Base-by-base conservation (phyloP, 2,888 invertebrate species). In the Caenorhabditis auriculariae region DNA sequence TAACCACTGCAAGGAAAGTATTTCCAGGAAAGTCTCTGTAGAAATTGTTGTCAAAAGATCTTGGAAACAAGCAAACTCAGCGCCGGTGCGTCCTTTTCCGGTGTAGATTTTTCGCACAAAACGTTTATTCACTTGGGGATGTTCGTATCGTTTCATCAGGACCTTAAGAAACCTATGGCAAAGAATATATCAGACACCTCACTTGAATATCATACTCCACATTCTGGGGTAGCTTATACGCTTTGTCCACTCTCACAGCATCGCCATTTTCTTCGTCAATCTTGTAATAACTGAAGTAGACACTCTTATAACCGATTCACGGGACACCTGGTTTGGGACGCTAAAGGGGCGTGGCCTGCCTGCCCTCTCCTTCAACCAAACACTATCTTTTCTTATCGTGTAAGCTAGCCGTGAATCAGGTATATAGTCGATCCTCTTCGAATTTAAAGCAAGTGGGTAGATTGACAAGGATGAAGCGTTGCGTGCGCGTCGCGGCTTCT, bases 31-130 rank as follows among this genome's bases (percentile, higher is more conserved):
- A 56, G 17, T 51, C 54, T 28, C 4, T 6, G 4, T 27, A 19
- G 3, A 28, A 29, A 44, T 27, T 44, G 7, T 29, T 4, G 12
- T 3, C 28, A 26, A 35, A 21, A 3, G 6, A 44, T n/a, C 26
- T 37, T 17, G 21, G 23, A 28, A 5, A 21, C 21, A 39, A 15
- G 3, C 6, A 53, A 19, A 61, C 54, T 12, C 35, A 9, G 50
- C 57, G 2, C 49, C 39, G 27, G 43, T 39, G 4, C 47, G 48
- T 1, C 60, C 54, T 42, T 61, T 60, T 9, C 61, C 69, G 21
- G 66, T 65, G 56, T 66, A 74, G 41, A 74, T 71, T 54, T 74
- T 74, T 23, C 71, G 37, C 5, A 71, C 69, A 47, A 74, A 74
- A 15, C 64, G 54, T 38, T 65, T 62, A 0, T 62, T 57, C 5